Base-by-base conservation (phyloP, 2,888 invertebrate genomes). In the Gryllus longicercus region DNA sequence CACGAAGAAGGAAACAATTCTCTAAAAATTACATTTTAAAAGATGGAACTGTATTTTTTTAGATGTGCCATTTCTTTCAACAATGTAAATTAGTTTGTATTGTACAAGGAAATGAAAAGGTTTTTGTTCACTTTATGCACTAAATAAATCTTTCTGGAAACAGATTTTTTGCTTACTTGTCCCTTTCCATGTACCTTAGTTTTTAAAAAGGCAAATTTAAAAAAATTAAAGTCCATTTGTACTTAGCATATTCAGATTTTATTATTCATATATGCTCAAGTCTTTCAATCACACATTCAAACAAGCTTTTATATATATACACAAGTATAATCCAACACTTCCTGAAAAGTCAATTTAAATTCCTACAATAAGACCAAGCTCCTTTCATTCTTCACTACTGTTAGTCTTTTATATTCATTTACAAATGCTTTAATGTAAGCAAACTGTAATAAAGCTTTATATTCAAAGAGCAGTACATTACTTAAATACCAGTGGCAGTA, bases 211-310 rank as follows among this genome's bases (percentile, higher is more conserved):
- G 38, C 38, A 38, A 38, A 38, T 38, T 38, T 38, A 8, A 38
- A 38, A 38, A 38, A 38, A 38, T 38, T 38, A 8, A 38, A 38
- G 38, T 38, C 38, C 38, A 38, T 38, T 38, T 38, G 38, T 38
- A 38, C 38, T 38, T 38, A 38, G 38, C 38, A 38, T 38, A 38
- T 38, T 38, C 8, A 38, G 38, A 38, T 38, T 63, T 63, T 63
- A 18, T 63, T 63, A 63, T 63, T 63, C 63, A 63, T 63, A 63
- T 63, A 63, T 63, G 14, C 63, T 14, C 63, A 63, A 63, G 16
- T 63, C 16, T 38, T 63, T 63, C 63, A 63, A 63, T 63, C 63
- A 63, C 63, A 63, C 63, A 63, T 63, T 63, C 63, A 63, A 63
- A 14, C 63, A 63, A 63, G 63, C n/a, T 63, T 63, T 14, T 63